Evolutionary conservation across 2,113 vertebrate species (phyloP).

Genomic region (Drymodes brunneopygia): DNA sequence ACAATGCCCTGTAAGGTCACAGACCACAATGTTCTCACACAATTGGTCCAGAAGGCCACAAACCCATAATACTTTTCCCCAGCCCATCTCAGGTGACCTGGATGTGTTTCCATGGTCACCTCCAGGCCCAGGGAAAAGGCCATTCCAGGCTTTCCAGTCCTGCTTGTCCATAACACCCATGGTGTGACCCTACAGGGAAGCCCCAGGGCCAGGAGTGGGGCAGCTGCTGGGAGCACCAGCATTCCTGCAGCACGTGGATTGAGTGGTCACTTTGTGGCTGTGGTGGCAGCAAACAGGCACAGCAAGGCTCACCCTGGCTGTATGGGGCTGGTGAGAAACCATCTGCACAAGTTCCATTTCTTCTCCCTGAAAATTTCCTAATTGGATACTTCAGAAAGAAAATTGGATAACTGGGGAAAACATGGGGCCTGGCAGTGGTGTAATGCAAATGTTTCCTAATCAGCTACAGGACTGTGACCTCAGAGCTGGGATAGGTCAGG

Average conservation of each 20-base stretch:
- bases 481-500: background rate
- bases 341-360: background rate
- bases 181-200: too few species aligned
- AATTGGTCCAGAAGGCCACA: too few species aligned
- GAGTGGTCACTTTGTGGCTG: background rate
- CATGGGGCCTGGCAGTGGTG: background rate
- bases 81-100: too few species aligned
- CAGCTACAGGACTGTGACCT: background rate
- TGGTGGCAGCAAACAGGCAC: background rate
- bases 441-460: background rate
- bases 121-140: too few species aligned
- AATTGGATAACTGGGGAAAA: background rate
- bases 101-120: too few species aligned
- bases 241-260: background rate
- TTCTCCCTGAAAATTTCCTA: background rate
- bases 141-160: too few species aligned
- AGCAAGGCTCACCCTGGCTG: background rate
- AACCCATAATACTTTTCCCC: too few species aligned
- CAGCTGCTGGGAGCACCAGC: background rate
- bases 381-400: background rate
- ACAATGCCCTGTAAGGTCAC: too few species aligned
- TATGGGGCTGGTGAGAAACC: background rate
- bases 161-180: too few species aligned
- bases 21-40: too few species aligned
- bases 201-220: background rate